phyloP scores from a whole-genome alignment of 2,113 vertebrate genomes.

The Albula goreensis region DNA sequence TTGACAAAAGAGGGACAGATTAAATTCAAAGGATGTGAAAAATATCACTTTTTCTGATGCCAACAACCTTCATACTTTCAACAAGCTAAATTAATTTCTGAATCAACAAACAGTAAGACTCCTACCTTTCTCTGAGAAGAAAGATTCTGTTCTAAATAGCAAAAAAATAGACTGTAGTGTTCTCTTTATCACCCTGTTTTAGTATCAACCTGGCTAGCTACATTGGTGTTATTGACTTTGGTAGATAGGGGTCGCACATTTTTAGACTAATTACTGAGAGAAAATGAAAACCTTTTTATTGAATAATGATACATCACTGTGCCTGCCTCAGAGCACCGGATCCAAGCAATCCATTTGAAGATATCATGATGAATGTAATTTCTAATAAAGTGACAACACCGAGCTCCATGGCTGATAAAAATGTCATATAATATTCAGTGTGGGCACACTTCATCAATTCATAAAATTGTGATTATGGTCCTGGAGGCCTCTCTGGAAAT shows the following conservation, averaged over 20 bases:
- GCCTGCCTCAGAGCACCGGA: not conserved
- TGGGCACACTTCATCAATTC: not conserved
- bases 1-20: not conserved
- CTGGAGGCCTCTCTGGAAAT: not conserved
- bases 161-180: not conserved
- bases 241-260: not conserved
- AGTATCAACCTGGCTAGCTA: not conserved
- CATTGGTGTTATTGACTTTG: not conserved
- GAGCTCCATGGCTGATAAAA: not conserved
- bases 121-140: not conserved
- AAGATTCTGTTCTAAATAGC: not conserved
- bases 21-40: not conserved
- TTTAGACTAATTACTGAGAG: not conserved
- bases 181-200: not conserved
- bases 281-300: conserved; percentile 4
- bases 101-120: not conserved
- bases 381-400: not conserved
- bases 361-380: not conserved
- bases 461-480: not conserved
- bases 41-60: not conserved
- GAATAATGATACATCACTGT: not conserved
- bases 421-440: not conserved
- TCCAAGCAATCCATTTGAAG: not conserved
- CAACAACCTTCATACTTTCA: not conserved
- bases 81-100: not conserved